Conservation (phyloP, 2,888 invertebrate species). For the Mactromeris polynyma region DNA sequence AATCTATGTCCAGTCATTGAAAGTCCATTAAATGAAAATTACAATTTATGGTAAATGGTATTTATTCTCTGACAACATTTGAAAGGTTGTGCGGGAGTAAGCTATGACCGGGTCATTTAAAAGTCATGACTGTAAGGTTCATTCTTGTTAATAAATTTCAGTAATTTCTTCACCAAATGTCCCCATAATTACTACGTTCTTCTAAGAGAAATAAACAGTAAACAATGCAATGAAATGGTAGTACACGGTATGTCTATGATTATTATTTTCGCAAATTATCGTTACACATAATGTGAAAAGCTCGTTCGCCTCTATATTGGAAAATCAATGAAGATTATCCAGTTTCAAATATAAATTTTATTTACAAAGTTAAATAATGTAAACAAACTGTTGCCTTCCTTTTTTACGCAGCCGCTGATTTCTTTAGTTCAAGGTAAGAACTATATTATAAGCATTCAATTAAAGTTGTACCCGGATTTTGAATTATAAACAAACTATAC, state of each 20-base stretch:
- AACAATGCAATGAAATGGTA: neutral
- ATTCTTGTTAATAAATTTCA: neutral
- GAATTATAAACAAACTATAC: neutral
- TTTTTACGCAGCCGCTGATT: neutral
- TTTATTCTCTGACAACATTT: neutral
- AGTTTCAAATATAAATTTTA: neutral
- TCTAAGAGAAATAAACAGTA: neutral
- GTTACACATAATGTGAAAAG: slow-evolving; percentile 3
- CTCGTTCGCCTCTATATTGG: neutral
- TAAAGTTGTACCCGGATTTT: neutral
- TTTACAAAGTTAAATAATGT: neutral
- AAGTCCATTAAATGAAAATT: slow-evolving; percentile 40
- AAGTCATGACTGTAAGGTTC: slow-evolving; percentile 17
- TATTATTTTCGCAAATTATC: neutral
- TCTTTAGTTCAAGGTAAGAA: neutral
- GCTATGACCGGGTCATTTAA: slow-evolving; percentile 15
- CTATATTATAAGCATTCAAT: neutral
- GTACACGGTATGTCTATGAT: neutral
- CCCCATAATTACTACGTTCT: neutral
- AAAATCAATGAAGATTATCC: neutral
- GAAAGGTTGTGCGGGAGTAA: neutral
- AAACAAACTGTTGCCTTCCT: neutral
- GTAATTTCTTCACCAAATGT: neutral
- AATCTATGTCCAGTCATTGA: slow-evolving; percentile 16
- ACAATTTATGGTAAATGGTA: neutral